A percentile compares a stretch with the other conserved stretches of the same genome.
Conservation (phyloP, 2,797 vertebrate species). For the Sebastes cheni region DNA sequence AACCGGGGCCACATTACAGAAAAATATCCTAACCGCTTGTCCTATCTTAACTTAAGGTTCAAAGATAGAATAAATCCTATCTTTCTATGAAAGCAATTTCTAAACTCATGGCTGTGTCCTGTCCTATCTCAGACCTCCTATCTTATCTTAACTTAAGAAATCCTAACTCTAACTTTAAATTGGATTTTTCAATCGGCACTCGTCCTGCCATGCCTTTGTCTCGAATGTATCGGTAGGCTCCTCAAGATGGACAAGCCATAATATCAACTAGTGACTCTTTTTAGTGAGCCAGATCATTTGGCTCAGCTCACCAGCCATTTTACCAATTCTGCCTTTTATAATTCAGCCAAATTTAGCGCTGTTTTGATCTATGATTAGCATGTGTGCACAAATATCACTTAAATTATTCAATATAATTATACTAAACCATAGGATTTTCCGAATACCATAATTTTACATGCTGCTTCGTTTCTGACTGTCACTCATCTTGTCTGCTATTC, state of each 20-base stretch:
- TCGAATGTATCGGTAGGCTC: background rate
- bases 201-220: background rate
- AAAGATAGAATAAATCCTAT: background rate
- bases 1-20: background rate
- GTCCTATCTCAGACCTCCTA: background rate
- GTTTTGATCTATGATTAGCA: too few species aligned
- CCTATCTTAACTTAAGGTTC: too few species aligned
- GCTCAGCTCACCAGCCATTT: too few species aligned
- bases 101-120: background rate
- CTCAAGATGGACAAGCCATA: background rate
- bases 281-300: too few species aligned
- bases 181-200: background rate
- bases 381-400: too few species aligned
- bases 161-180: background rate
- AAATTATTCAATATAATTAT: too few species aligned
- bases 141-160: background rate
- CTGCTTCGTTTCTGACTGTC: too few species aligned
- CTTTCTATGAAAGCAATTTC: background rate
- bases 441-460: too few species aligned
- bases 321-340: too few species aligned
- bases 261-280: background rate
- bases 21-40: background rate
- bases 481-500: too few species aligned
- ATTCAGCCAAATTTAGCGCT: too few species aligned
- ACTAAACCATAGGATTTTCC: too few species aligned